Evolutionary conservation across 1,140 invertebrate genomes (phyloP), one percentile per base, ranked within the genome.

Genomic region (Macrobrachium rosenbergii): DNA sequence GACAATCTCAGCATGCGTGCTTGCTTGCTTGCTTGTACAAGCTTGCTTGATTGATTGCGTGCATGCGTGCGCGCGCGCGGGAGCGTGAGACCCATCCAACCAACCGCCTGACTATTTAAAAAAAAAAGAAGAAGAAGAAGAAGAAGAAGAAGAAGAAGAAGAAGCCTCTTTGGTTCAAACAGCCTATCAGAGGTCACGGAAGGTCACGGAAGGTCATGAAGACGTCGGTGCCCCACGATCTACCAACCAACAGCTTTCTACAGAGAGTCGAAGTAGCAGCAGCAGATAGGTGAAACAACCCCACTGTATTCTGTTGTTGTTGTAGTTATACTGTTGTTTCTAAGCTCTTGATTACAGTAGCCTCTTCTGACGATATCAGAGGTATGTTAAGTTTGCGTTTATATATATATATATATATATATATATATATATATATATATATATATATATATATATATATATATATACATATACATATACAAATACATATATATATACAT

Each of bases 341-440:
- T 37, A 37, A 37, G 69, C 37, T 72, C 23, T 72, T 72, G 23
- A n/a, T 72, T n/a, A 37, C 1, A 2, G 12, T 84, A 84, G 73
- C 83, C 72, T 84, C 83, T 84, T 76, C 83, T 77, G 83, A 84
- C 83, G 52, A 58, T 63, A 43, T 83, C 62, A 84, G 83, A 78
- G 83, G 83, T 84, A 78, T 83, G 62, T 83, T 43, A 63, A 37
- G 28, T 37, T 37, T 37, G 28, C 28, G 28, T 37, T 37, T 37
- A 3, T 37, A 2, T 37, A 37, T 37, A 37, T 37, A 37, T 37
- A n/a, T 72, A 76, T 83, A 76, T 83, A 83, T 76, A 83, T 72
- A 83, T 72, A 52, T 52, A 45, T 76, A 52, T 52, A 76, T 76
- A 52, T 75, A 73, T 73, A 75, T 76, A 76, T 76, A 76, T 58